Base-by-base conservation (phyloP, 2,888 invertebrate genomes). In the Euproctis similis region DNA sequence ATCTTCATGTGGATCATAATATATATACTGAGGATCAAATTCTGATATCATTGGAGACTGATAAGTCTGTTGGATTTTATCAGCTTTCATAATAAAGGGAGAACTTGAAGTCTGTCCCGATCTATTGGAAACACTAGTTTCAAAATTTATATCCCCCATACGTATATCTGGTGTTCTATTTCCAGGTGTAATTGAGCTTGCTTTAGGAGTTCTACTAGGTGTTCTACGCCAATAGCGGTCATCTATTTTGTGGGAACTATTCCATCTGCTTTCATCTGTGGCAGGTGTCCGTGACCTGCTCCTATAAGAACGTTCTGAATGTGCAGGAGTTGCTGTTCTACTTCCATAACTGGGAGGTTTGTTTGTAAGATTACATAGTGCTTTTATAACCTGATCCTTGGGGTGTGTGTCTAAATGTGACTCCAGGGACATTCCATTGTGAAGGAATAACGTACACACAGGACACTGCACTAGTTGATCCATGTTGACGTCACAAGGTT, bases 351-450 rank as follows among this genome's bases (percentile, higher is more conserved):
- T 65, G 35, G 61, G 59, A 42, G 71, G 75, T 30, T 82, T 85
- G 39, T 86, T 81, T 40, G 87, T 84, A 36, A 84, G 54, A 46
- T 45, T 69, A 54, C 84, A 89, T 40, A 95, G 80, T 12, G 94
- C 94, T 66, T 90, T 92, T 50, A 94, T 94, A 27, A 95, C 93
- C 75, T 93, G 93, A 53, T 94, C 94, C 71, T 94, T 94, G 21
- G 94, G 94, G 82, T 94, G 94, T 12, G 93, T 94, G 61, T 92
- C 90, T 68, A 95, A 85, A 68, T 94, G 94, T 42, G 88, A 88
- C 64, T 92, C 92, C 49, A 94, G 78, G 35, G 91, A 89, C 82
- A 94, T 94, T 32, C 94, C 94, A 76, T 92, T 92, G 49, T 93
- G 89, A 46, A 95, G 85, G 71, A 89, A 94, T 39, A 94, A 82